These are phyloP conservation scores for Percina caprodes DNA, from an alignment of 2,113 vertebrate genomes.

Conservation along the genomic window DNA sequence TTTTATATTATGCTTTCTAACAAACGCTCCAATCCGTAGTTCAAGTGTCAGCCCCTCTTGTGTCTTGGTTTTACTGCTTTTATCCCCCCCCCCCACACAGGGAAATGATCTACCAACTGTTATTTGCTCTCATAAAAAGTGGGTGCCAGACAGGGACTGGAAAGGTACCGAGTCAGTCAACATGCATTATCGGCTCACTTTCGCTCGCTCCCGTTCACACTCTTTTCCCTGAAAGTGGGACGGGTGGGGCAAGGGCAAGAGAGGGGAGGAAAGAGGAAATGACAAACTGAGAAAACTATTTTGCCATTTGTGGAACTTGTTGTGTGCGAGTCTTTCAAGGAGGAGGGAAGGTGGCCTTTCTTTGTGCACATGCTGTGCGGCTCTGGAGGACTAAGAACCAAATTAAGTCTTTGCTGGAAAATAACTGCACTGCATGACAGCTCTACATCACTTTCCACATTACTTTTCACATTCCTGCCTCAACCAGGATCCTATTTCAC, in stretches of 20 bases:
- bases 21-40: conserved; percentile 3
- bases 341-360: conserved; percentile 54
- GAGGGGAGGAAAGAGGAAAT: conserved; percentile 67
- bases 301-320: conserved; percentile 79
- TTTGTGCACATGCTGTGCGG: conserved; percentile 35
- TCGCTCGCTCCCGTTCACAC: not conserved
- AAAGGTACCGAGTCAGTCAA: conserved; percentile 30
- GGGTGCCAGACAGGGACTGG: conserved; percentile 13
- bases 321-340: conserved; percentile 40
- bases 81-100: not conserved
- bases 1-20: conserved; percentile 23
- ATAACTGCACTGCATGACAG: conserved; percentile 59
- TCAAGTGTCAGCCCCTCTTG: not conserved
- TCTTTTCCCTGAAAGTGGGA: conserved; percentile 19
- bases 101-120: not conserved
- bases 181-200: conserved; percentile 40
- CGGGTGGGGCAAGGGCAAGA: conserved; percentile 52
- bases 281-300: conserved; percentile 78
- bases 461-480: conserved; percentile 69
- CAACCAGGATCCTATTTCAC: conserved; percentile 59
- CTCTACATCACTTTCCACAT: conserved; percentile 71
- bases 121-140: not conserved
- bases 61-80: not conserved
- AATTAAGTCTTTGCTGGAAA: conserved; percentile 70
- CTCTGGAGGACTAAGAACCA: conserved; percentile 47